Conservation (phyloP, 2,888 invertebrate species). For the Drosophila neotestacea region DNA sequence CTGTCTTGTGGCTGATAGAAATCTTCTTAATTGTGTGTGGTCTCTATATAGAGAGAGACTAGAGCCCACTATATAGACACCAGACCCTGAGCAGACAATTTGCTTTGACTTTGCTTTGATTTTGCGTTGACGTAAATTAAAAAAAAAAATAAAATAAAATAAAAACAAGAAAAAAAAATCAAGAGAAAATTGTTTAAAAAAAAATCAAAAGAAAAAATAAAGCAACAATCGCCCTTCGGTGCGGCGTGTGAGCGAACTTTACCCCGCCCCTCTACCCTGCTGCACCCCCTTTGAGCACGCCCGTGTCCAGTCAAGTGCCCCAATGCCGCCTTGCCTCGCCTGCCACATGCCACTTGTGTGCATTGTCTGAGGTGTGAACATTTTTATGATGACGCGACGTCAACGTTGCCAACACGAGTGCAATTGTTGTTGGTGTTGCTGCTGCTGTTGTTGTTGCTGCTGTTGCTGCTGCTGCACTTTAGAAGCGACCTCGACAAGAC, state of each 20-base stretch:
- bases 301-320: conserved; percentile 57
- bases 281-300: not conserved
- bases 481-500: conserved; percentile 26
- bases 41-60: conserved; percentile 32
- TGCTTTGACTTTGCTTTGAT: conserved; percentile 78
- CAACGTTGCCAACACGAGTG: conserved; percentile 60
- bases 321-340: conserved; percentile 29
- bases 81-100: conserved; percentile 57
- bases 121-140: conserved; percentile 75
- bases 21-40: conserved; percentile 74
- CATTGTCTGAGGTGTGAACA: conserved; percentile 78
- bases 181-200: conserved; percentile 13
- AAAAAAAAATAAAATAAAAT: conserved; percentile 15
- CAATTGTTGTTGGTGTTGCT: conserved; percentile 66
- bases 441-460: conserved; percentile 49
- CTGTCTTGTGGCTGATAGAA: conserved; percentile 60
- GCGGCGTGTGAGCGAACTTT: conserved; percentile 37
- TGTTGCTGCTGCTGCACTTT: conserved; percentile 63
- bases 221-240: conserved; percentile 24
- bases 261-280: no score
- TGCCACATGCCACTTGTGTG: conserved; percentile 61
- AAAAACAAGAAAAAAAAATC: not conserved
- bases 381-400: conserved; percentile 51
- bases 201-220: conserved; percentile 22
- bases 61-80: conserved; percentile 32